Base-by-base conservation (phyloP, 2,113 vertebrate genomes). In the Martes martes region DNA sequence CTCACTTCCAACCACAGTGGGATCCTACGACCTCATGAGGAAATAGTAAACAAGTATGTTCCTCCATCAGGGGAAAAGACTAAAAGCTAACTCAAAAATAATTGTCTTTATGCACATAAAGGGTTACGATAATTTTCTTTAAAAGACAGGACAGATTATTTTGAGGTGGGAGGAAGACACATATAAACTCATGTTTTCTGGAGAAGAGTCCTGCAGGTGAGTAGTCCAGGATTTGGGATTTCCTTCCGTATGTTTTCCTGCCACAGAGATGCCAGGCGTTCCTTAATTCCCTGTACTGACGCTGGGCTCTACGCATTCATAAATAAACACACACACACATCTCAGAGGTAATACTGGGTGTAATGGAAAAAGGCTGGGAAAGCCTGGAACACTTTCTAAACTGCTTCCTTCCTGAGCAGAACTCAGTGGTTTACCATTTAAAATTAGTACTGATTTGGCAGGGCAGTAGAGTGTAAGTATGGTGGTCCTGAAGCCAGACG, bases 361-460 rank as follows among this genome's bases (percentile, higher is more conserved):
- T 82, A 26, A 69, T 71, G 55, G 65, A 1, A 16, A 42, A 78
- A 76, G 28, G 28, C 74, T 42, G n/a, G 55, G 11, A 42, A 78
- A 76, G 33, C 36, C 74, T 50, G n/a, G 57, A 50, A 88, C 47
- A 45, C 11, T 91, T 80, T 55, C 23, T 42, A 55, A 84, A 55
- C 19, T 52, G 16, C 61, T 92, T 39, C 36, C 21, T 92, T 95
- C 28, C 28, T 92, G 61, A 97, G 74, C 18, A 73, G 80, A 92
- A 79, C n/a, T 95, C 39, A 47, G 47, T 91, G 92, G 14, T 21
- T 23, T 57, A 57, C 18, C 16, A 63, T 57, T 94, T 96, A 28
- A 95, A 89, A 93, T 89, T 36, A 78, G 87, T 50, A 79, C 52
- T 80, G 42, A 89, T 73, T 91, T 93, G 81, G 36, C 39, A 55